A percentile compares a stretch with the other conserved stretches of the same genome.
Conservation (phyloP, 1,140 invertebrate genomes). For the Brachionus manjavacas region DNA sequence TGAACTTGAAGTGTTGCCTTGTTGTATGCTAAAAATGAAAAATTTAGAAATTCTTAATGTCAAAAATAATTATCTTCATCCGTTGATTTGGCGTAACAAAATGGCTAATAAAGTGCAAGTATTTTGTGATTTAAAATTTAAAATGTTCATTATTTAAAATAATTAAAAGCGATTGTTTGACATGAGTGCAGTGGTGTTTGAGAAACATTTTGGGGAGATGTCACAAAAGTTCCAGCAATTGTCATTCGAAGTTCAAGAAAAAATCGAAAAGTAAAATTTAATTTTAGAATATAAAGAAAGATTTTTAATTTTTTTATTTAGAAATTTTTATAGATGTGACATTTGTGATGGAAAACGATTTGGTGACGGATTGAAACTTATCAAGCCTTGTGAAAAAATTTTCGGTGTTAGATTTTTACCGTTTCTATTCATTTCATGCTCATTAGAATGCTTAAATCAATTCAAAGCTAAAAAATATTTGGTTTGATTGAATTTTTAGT, state of each 20-base stretch:
- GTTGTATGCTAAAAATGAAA: constrained; percentile 48
- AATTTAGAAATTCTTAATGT: constrained; percentile 49
- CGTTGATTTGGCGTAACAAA: constrained; percentile 42
- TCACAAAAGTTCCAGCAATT: neutral
- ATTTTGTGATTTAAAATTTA: neutral
- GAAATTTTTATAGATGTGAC: constrained; percentile 47
- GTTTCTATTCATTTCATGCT: constrained; percentile 54
- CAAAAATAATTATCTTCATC: constrained; percentile 56
- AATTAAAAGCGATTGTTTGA: constrained; percentile 29
- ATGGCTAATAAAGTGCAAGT: neutral
- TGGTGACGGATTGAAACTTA: constrained; percentile 52
- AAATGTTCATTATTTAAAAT: neutral
- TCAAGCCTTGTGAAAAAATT: constrained; percentile 52
- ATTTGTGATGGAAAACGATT: constrained; percentile 51
- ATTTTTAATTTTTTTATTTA: neutral
- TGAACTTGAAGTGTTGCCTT: constrained; percentile 52
- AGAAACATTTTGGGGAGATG: neutral
- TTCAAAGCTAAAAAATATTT: neutral
- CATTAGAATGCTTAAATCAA: constrained; percentile 47
- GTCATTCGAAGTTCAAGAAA: neutral
- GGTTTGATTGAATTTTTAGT: neutral
- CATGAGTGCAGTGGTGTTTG: neutral
- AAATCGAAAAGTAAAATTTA: neutral
- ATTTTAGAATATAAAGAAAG: neutral
- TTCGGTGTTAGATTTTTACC: constrained; percentile 54